Evolutionary conservation across 2,888 invertebrate species (phyloP), one percentile per base, ranked within the genome.

Genomic region (Sericinus montela): DNA sequence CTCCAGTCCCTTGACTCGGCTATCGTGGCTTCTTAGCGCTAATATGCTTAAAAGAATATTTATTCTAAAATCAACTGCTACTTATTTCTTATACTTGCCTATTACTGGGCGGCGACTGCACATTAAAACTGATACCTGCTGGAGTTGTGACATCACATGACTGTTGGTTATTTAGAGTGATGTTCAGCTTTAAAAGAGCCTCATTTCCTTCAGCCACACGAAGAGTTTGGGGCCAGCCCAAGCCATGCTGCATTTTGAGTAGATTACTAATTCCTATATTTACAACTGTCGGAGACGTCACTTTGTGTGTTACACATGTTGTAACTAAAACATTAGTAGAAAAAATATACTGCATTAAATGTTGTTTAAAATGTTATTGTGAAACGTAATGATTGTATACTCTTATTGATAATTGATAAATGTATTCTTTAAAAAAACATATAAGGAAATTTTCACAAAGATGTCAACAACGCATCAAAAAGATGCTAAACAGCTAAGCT

Each of bases 191-290:
- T 54, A 88, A 59, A 10, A 82, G 62, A 1, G 79, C 83, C 30
- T 82, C 81, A 46, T 84, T 75, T 0, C 85, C 84, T 44, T 65
- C 64, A 0, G 65, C 67, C 1, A 86, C 76, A 7, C 67, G 48
- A 13, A 88, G 59, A 3, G 55, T 35, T 8, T 68, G 55, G 0
- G 87, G 87, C 82, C 80, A 82, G 1, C 83, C 86, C 28, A 80
- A 56, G 0, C 87, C 87, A 32, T 68, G 66, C 51, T 82, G 81
- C 69, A 84, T 74, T 15, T 67, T 63, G 15, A 82, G 62, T 1
- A 74, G 65, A 53, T 79, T 72, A 1, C 65, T 59, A 37, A 82
- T 55, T 1, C 62, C 52, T 8, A 84, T 49, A 15, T 65, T 64
- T 0, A 66, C 55, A 3, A 60, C 25, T 32, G 57, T 55, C 47